These are phyloP conservation scores for Pogoniulus pusillus DNA, from an alignment of 2,797 vertebrate species.

Conservation along the genomic window DNA sequence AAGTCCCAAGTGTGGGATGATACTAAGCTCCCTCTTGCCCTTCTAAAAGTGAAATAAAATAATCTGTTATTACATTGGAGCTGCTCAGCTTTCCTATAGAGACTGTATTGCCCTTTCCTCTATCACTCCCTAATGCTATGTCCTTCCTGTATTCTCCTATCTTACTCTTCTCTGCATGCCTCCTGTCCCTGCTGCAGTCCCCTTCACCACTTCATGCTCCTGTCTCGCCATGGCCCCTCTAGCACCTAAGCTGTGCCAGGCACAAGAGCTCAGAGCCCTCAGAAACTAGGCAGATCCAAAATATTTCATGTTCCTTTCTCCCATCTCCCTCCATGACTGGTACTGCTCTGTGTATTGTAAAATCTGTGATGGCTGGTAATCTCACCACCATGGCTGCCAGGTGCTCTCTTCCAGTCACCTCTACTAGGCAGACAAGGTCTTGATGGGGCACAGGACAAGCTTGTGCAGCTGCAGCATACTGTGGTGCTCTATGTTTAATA, in stretches of 20 bases:
- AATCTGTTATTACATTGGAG: neutral
- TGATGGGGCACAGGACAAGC: neutral
- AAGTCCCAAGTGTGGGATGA: neutral
- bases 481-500: fast-evolving
- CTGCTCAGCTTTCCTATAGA: neutral
- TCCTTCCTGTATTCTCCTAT: neutral
- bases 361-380: fast-evolving
- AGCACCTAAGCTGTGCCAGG: neutral
- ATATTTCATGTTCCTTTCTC: fast-evolving
- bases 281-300: neutral
- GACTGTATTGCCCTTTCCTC: neutral
- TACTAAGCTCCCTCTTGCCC: neutral
- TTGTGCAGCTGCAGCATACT: fast-evolving
- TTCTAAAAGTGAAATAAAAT: neutral
- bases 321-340: fast-evolving
- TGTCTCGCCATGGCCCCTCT: fast-evolving
- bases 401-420: fast-evolving
- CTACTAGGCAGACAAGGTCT: neutral
- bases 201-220: neutral
- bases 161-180: neutral
- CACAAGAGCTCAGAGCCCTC: neutral
- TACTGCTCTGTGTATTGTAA: neutral
- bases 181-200: neutral
- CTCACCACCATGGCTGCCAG: fast-evolving
- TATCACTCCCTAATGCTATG: neutral